Conservation (phyloP, 1,140 invertebrate species). For the Brachionus rubens region DNA sequence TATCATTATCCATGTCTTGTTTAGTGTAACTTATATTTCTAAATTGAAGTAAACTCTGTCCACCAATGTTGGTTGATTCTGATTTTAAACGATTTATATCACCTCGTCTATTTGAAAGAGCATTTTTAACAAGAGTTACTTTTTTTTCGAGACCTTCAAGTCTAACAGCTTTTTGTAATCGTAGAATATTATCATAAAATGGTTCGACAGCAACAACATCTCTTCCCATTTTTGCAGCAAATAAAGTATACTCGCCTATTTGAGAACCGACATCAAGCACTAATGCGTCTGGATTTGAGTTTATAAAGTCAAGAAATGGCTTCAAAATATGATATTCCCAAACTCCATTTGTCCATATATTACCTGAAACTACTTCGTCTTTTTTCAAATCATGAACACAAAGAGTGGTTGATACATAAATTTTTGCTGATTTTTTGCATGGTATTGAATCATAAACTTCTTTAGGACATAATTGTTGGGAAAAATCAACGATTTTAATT, state of each 20-base stretch:
- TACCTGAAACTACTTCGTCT: neutral
- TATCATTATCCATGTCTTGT: neutral
- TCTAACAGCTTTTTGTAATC: neutral
- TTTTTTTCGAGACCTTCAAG: neutral
- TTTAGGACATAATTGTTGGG: too few species aligned
- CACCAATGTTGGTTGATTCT: neutral
- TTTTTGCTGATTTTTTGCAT: too few species aligned
- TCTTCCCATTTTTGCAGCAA: neutral
- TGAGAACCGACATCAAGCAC: constrained; percentile 14
- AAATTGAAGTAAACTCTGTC: neutral
- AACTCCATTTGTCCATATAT: neutral
- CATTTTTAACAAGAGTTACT: neutral
- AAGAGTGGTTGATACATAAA: too few species aligned
- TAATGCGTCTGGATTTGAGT: neutral
- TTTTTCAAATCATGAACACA: neutral
- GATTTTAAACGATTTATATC: neutral
- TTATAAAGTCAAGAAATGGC: neutral
- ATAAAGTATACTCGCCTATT: constrained; percentile 14
- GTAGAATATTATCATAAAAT: neutral
- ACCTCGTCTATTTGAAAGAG: neutral
- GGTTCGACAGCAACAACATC: neutral
- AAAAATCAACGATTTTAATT: too few species aligned
- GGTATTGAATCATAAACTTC: too few species aligned
- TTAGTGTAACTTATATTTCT: neutral
- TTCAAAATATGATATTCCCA: neutral